Evolutionary conservation across 2,797 vertebrate species (phyloP).

Genomic region (Todus mexicanus): DNA sequence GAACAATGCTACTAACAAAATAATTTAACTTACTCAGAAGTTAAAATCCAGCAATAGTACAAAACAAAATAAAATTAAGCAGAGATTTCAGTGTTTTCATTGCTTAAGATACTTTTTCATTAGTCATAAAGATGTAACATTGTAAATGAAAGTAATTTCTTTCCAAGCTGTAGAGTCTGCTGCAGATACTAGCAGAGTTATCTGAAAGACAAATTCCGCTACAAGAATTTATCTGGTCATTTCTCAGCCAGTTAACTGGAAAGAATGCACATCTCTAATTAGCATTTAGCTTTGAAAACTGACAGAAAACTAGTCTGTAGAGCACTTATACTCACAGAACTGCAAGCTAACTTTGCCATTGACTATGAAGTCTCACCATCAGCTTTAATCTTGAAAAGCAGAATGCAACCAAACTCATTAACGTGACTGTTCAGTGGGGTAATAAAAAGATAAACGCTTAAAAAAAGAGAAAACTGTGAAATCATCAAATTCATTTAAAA

Average conservation of each 20-base stretch:
- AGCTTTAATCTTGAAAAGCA: slow-evolving; percentile 27
- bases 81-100: not conserved
- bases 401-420: slow-evolving; percentile 34
- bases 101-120: not conserved
- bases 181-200: not conserved
- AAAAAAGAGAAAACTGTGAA: not conserved
- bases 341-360: not conserved
- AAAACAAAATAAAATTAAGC: not conserved
- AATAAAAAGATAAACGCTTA: slow-evolving; percentile 17
- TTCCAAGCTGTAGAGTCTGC: not conserved
- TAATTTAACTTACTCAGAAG: not conserved
- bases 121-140: not conserved
- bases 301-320: not conserved
- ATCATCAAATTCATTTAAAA: slow-evolving; percentile 21
- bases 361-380: not conserved
- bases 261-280: not conserved
- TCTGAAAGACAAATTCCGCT: slow-evolving; percentile 6
- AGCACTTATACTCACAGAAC: not conserved
- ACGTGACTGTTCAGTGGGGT: not conserved
- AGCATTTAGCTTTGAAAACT: slow-evolving; percentile 19
- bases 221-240: not conserved
- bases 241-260: slow-evolving; percentile 7
- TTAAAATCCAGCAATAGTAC: not conserved
- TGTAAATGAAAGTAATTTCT: not conserved
- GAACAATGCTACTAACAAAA: not conserved